Percentiles rank a stretch among this genome's conserved stretches.
Conservation (phyloP, 2,888 invertebrate species). For the Platycnemis pennipes region DNA sequence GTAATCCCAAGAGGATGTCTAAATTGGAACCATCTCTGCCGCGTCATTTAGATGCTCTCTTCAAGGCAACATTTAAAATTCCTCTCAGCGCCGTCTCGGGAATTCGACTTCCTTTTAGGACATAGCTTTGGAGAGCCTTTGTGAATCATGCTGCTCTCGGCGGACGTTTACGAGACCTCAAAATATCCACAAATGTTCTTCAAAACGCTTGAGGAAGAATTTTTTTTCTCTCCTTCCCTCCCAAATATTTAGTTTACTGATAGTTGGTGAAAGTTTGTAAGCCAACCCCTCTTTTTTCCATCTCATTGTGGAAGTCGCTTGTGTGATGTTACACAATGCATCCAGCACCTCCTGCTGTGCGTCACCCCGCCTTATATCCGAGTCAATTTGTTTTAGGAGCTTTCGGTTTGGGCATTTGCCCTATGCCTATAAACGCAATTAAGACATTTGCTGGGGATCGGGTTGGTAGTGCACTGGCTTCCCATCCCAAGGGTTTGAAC, state of each 20-base stretch:
- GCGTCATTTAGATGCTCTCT: too few species aligned
- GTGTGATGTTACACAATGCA: conserved; percentile 16
- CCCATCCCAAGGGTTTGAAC: too few species aligned
- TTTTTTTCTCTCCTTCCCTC: not conserved
- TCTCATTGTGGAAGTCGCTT: not conserved
- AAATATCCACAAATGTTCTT: not conserved
- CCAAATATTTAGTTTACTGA: not conserved
- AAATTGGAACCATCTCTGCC: too few species aligned
- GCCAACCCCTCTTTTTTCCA: not conserved
- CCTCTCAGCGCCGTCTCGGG: too few species aligned
- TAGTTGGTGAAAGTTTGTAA: conserved; percentile 39
- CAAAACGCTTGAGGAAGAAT: not conserved
- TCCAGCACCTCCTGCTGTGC: not conserved
- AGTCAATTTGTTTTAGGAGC: conserved; percentile 29
- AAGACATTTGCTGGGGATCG: not conserved
- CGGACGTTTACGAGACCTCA: not conserved
- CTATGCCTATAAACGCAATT: not conserved
- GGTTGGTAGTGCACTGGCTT: too few species aligned
- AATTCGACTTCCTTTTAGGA: too few species aligned
- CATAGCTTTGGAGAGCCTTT: not conserved
- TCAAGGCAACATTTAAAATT: too few species aligned
- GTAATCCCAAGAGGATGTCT: too few species aligned
- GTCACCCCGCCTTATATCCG: not conserved
- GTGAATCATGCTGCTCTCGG: not conserved
- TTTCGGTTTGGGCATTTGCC: not conserved